These are phyloP conservation scores for Bovichtus variegatus DNA, from an alignment of 2,797 vertebrate species.

Conservation along the genomic window DNA sequence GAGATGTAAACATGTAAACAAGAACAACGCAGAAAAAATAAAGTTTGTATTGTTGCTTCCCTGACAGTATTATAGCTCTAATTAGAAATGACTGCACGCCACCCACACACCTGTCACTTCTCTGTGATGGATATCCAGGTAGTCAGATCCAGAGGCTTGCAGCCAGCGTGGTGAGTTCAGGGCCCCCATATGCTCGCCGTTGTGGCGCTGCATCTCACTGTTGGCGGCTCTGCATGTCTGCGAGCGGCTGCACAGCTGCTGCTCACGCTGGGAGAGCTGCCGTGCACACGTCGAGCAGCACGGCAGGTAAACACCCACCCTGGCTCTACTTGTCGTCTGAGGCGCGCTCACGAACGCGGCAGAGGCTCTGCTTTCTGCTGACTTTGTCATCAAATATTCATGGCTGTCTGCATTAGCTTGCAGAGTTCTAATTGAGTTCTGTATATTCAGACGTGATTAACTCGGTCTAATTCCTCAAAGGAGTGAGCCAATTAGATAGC, in stretches of 20 bases:
- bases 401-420: slow-evolving; percentile 84
- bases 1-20: slow-evolving; percentile 33
- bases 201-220: slow-evolving; percentile 16
- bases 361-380: slow-evolving; percentile 70
- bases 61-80: slow-evolving; percentile 49
- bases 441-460: slow-evolving; percentile 87
- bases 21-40: background rate
- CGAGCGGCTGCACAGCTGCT: slow-evolving; percentile 37
- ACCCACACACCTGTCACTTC: slow-evolving; percentile 71
- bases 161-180: slow-evolving; percentile 53
- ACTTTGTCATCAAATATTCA: slow-evolving; percentile 86
- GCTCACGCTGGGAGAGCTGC: slow-evolving; percentile 40
- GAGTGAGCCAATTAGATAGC: slow-evolving; percentile 85
- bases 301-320: slow-evolving; percentile 69
- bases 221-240: slow-evolving; percentile 9
- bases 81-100: slow-evolving; percentile 68
- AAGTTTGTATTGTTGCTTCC: slow-evolving; percentile 28
- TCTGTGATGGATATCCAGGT: slow-evolving; percentile 74
- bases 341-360: slow-evolving; percentile 33
- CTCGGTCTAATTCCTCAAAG: slow-evolving; percentile 87
- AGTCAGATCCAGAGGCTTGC: slow-evolving; percentile 63
- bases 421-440: slow-evolving; percentile 86
- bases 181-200: slow-evolving; percentile 38
- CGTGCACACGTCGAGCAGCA: slow-evolving; percentile 17
- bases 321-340: slow-evolving; percentile 59